Base-by-base conservation (phyloP, 2,797 vertebrate species). In the Sylvilagus floridanus region DNA sequence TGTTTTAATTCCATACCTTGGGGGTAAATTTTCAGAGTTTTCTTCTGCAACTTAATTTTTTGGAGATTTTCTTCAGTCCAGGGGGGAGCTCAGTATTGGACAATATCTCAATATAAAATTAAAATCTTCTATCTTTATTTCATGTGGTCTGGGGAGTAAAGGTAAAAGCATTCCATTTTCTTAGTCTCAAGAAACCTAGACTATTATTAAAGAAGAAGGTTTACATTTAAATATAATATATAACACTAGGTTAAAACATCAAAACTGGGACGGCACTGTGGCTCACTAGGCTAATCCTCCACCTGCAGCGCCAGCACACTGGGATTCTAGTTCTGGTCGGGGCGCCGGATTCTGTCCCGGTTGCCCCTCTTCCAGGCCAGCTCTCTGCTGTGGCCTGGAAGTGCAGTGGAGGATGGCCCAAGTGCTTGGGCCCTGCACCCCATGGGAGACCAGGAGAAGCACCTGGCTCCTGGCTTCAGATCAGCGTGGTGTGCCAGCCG, bases 221-320 rank as follows among this genome's bases (percentile, higher is more conserved):
- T 90, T 87, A 90, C 87, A 60, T 88, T 87, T 63, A 89, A 91
- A 79, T 73, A 77, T 90, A 85, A 52, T 63, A 69, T 57, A 1
- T 32, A 93, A 77, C 68, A 21, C 2, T 93, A 5, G 7, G 32
- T 76, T 52, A n/a, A 7, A 76, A 65, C 21, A 84, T 79, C 28
- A 85, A 50, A 89, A 81, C 42, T 90, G 5, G 35, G 35, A 2
- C 35, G 35, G 35, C 35, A 35, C 35, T 35, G 35, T 4, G 35
- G 35, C 35, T 35, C 35, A 35, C 35, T 35, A 35, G 35, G 35
- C 35, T 35, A 35, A 35, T 35, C 4, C 35, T 35, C 35, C 35
- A 35, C 35, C 35, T 35, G 35, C 35, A 4, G 35, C 35, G 35
- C 35, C 35, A 4, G 35, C 35, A 35, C 35, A 35, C 35, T 2